These are phyloP conservation scores for Pollenia labialis DNA, from an alignment of 2,888 invertebrate species.

Conservation along the genomic window DNA sequence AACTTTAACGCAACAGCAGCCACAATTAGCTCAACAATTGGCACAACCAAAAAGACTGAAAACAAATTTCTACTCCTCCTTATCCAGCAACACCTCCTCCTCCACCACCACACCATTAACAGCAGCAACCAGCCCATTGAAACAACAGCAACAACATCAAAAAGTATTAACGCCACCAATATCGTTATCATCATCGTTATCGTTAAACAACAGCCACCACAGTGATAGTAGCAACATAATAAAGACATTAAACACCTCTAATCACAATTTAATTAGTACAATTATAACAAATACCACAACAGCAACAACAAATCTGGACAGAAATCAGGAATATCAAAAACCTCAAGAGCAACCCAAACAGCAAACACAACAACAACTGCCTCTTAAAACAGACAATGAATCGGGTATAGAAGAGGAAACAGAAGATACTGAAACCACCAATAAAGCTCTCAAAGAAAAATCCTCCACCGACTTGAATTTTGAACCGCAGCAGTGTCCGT, in stretches of 20 bases:
- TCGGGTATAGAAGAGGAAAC: constrained; percentile 80
- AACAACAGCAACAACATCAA: constrained; percentile 68
- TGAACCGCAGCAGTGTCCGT: constrained; percentile 83
- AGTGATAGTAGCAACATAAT: constrained; percentile 68
- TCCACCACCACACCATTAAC: constrained; percentile 46
- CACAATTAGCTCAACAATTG: constrained; percentile 74
- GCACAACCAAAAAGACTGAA: constrained; percentile 83
- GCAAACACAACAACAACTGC: constrained; percentile 69
- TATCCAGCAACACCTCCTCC: constrained; percentile 68
- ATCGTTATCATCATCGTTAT: constrained; percentile 61
- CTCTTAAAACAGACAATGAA: constrained; percentile 76
- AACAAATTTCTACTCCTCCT: constrained; percentile 71
- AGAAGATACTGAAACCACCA: constrained; percentile 70
- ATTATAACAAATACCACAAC: constrained; percentile 4
- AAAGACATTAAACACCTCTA: constrained; percentile 73
- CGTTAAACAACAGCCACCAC: constrained; percentile 9
- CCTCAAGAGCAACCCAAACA: constrained; percentile 79
- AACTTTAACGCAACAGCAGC: constrained; percentile 62
- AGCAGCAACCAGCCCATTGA: constrained; percentile 58
- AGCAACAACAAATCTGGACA: constrained; percentile 53
- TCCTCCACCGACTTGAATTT: constrained; percentile 68
- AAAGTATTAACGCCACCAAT: constrained; percentile 55
- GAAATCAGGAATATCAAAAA: constrained; percentile 76
- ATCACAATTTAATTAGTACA: constrained; percentile 66
- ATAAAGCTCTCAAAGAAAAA: constrained; percentile 72